Conservation (phyloP, 2,888 invertebrate genomes). For the Cheilosia impressa region DNA sequence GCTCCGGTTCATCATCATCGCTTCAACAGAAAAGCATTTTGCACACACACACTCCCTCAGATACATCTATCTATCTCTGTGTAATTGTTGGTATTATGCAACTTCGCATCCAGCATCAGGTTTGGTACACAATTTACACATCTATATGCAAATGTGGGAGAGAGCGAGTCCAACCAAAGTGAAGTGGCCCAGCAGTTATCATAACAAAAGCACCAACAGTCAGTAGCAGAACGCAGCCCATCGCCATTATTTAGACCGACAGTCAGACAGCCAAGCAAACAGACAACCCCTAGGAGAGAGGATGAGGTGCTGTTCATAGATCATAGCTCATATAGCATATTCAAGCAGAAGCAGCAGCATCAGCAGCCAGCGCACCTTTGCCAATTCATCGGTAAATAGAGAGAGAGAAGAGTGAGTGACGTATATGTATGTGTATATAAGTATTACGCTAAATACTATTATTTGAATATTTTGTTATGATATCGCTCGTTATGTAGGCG, state of each 20-base stretch:
- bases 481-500: slow-evolving; percentile 15
- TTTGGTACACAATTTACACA: slow-evolving; percentile 63
- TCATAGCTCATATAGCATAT: not conserved
- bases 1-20: slow-evolving; percentile 19
- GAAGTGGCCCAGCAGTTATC: slow-evolving; percentile 4
- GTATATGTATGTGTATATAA: slow-evolving; percentile 17
- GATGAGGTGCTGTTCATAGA: slow-evolving; percentile 29
- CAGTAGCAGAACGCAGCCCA: slow-evolving; percentile 40
- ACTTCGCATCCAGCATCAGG: slow-evolving; percentile 62
- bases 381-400: slow-evolving; percentile 46
- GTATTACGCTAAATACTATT: slow-evolving; percentile 42
- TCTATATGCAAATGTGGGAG: slow-evolving; percentile 32
- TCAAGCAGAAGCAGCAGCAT: slow-evolving; percentile 9
- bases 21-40: slow-evolving; percentile 11
- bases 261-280: slow-evolving; percentile 16
- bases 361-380: slow-evolving; percentile 40
- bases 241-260: slow-evolving; percentile 1
- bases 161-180: slow-evolving; percentile 26
- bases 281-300: slow-evolving; percentile 12
- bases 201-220: slow-evolving; percentile 17
- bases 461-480: slow-evolving; percentile 51
- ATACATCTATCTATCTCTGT: slow-evolving; percentile 33
- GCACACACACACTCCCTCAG: slow-evolving; percentile 29
- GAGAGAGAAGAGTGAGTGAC: slow-evolving; percentile 53
- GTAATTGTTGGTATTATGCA: slow-evolving; percentile 65